These are phyloP conservation scores for Chinchilla lanigera DNA, from an alignment of 2,113 vertebrate genomes.

Conservation along the genomic window DNA sequence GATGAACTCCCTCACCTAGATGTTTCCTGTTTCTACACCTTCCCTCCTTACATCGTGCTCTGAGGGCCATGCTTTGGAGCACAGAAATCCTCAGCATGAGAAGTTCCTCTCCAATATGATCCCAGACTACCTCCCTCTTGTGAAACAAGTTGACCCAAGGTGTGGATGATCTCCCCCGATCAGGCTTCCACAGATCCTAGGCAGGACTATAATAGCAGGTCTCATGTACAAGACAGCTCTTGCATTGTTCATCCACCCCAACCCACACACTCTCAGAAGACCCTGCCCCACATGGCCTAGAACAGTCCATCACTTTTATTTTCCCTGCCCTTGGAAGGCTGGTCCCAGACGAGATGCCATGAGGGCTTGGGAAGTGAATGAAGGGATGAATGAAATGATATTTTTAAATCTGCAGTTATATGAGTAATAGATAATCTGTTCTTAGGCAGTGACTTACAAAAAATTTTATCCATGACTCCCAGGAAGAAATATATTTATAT, in stretches of 20 bases:
- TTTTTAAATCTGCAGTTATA: neutral
- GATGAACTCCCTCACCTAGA: neutral
- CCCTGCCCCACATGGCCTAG: neutral
- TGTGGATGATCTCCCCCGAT: neutral
- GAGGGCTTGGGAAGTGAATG: neutral
- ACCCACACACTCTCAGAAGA: neutral
- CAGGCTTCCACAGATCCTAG: neutral
- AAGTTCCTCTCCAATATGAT: neutral
- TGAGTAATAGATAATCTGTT: neutral
- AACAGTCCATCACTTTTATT: slow-evolving; percentile 7
- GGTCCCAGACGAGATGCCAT: neutral
- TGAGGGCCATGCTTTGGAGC: neutral
- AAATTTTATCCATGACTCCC: neutral
- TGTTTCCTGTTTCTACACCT: neutral
- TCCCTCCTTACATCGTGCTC: neutral
- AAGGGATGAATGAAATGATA: slow-evolving; percentile 9
- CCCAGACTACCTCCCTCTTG: neutral
- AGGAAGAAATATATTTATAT: neutral
- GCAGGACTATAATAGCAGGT: neutral
- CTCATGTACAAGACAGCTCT: neutral
- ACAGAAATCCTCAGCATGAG: neutral
- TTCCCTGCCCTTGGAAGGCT: neutral
- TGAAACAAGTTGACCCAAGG: neutral
- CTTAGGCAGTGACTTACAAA: neutral
- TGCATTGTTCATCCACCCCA: neutral